A percentile compares a stretch with the other conserved stretches of the same genome.
Evolutionary conservation across 2,888 invertebrate genomes (phyloP).

Genomic region (Macrosiphum euphorbiae): DNA sequence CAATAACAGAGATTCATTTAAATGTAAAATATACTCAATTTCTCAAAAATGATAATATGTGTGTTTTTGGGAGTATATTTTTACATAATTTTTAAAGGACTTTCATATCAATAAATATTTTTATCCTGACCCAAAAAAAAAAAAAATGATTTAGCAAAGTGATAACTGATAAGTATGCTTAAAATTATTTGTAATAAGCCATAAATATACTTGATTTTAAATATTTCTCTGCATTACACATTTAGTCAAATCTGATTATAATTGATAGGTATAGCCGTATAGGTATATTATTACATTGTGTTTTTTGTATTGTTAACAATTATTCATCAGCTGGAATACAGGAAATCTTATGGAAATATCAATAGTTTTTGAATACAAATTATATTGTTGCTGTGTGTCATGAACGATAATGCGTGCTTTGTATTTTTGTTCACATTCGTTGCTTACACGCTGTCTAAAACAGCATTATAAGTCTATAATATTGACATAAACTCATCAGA

Average conservation of each 20-base stretch:
- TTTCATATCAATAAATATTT: background rate
- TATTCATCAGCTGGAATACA: too few relatives aligned
- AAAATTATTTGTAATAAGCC: background rate
- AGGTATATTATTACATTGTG: too few relatives aligned
- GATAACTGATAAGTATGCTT: too few relatives aligned
- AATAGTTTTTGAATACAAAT: background rate
- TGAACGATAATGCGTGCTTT: background rate
- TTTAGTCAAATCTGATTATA: too few relatives aligned
- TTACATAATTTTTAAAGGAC: background rate
- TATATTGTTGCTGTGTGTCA: background rate
- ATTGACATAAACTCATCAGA: background rate
- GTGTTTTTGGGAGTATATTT: too few relatives aligned
- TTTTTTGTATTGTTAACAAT: too few relatives aligned
- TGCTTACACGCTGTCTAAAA: background rate
- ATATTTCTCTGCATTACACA: too few relatives aligned
- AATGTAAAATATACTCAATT: too few relatives aligned
- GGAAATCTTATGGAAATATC: background rate
- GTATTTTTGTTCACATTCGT: background rate
- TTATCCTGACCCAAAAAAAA: background rate
- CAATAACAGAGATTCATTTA: too few relatives aligned
- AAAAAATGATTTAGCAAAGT: too few relatives aligned
- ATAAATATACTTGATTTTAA: background rate
- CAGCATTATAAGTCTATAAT: background rate
- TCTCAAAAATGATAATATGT: too few relatives aligned
- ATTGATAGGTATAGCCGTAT: too few relatives aligned